Evolutionary conservation across 2,113 vertebrate genomes (phyloP), one percentile per base, ranked within the genome.

Genomic region (Bubo blakistoni): DNA sequence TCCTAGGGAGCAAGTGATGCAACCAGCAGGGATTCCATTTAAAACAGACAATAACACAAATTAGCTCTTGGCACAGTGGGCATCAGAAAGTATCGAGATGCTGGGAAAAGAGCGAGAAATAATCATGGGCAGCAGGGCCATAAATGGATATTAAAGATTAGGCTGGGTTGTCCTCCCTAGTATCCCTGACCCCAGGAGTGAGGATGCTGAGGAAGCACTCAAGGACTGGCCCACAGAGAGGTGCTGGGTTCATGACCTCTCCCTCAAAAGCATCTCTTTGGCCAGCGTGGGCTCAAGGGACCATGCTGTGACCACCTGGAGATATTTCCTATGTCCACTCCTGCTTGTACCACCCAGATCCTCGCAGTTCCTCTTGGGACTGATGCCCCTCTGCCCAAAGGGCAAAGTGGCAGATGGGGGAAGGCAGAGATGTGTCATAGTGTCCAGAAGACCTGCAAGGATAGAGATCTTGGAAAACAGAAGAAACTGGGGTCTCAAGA

Each of bases 381-480:
- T 55, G 71, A 19, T 21, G 17, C 25, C 16, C 5, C 27, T 19
- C 4, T 0, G 0, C 34, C 6, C 42, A 24, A 20, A n/a, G 12
- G 7, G 9, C 2, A 11, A 47, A 6, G 21, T 0, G 2, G 47
- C 30, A 36, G 10, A 14, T 22, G n/a, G 4, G 30, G 11, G 14
- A 44, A 63, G 32, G 47, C 72, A 61, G 38, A 77, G 20, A 7
- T 2, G 5, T 0, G 2, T 42, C 34, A 4, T 20, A 22, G 38
- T 1, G 2, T n/a, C 19, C 91, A 83, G n/a, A 65, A 72, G 66
- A 36, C 38, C 66, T 69, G 17, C 63, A 73, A 65, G 44, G 40
- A 51, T 1, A 52, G 29, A 69, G 20, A 40, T 18, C 42, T 57
- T 36, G 59, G 80, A 30, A 72, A 81, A 15, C 5, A 54, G 61